These are phyloP conservation scores for Chymomyza fuscimana DNA, from an alignment of 2,888 invertebrate genomes.

Conservation along the genomic window DNA sequence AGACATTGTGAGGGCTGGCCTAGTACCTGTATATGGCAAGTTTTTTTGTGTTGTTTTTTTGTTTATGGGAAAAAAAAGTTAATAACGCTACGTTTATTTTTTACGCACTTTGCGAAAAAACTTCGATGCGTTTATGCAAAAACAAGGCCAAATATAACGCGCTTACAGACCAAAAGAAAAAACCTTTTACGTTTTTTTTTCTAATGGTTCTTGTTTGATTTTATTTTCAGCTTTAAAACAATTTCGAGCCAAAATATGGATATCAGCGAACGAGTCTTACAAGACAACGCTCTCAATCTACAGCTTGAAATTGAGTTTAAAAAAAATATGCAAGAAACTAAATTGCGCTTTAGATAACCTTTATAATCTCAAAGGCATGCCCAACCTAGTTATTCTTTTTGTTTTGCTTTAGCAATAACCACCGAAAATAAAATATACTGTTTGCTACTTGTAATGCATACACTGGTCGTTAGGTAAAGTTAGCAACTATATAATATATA, in stretches of 20 bases:
- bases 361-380: constrained; percentile 30
- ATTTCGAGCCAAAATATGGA: constrained; percentile 57
- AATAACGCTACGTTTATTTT: constrained; percentile 3
- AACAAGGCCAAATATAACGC: constrained; percentile 49
- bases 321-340: constrained; percentile 54
- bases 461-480: constrained; percentile 69
- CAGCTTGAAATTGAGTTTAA: constrained; percentile 55
- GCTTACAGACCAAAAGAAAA: constrained; percentile 40
- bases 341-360: constrained; percentile 59
- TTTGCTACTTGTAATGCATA: constrained; percentile 79
- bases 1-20: constrained; percentile 81
- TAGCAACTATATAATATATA: constrained; percentile 20
- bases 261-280: constrained; percentile 56
- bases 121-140: constrained; percentile 36
- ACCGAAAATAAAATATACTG: constrained; percentile 78
- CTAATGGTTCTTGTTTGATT: constrained; percentile 63
- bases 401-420: constrained; percentile 38
- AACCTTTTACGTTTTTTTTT: constrained; percentile 40
- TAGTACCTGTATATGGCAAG: constrained; percentile 78
- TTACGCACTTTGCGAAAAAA: constrained; percentile 39
- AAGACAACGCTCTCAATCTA: constrained; percentile 65
- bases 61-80: constrained; percentile 19
- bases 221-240: constrained; percentile 75
- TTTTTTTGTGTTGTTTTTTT: constrained; percentile 38
- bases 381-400: constrained; percentile 60